These are phyloP conservation scores for Pterocles burchelli DNA, from an alignment of 2,113 vertebrate species.

Conservation along the genomic window DNA sequence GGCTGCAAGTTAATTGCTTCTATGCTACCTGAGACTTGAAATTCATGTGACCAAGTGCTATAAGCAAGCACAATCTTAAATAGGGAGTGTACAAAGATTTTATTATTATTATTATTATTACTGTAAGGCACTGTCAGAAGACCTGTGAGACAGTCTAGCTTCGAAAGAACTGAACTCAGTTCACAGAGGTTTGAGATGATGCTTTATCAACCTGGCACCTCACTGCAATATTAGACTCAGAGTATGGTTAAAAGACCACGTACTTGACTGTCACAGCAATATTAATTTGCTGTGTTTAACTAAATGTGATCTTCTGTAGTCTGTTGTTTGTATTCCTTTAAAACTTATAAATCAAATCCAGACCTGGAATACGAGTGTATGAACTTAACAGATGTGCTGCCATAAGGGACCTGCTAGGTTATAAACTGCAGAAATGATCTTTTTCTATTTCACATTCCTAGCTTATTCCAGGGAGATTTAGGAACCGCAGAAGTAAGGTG, in stretches of 20 bases:
- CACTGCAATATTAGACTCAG: not conserved
- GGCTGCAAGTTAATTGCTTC: constrained; percentile 22
- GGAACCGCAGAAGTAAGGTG: constrained; percentile 16
- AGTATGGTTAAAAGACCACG: constrained; percentile 20
- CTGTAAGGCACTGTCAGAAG: constrained; percentile 34
- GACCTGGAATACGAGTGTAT: constrained; percentile 55
- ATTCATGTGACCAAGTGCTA: not conserved
- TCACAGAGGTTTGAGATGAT: constrained; percentile 36
- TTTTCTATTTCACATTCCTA: constrained; percentile 56
- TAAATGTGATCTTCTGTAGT: constrained; percentile 31
- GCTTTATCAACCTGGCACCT: constrained; percentile 17
- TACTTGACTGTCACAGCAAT: constrained; percentile 6
- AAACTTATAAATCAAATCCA: constrained; percentile 72
- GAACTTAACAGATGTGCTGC: constrained; percentile 73
- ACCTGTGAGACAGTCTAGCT: not conserved
- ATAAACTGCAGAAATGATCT: constrained; percentile 70
- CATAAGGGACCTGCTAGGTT: constrained; percentile 68
- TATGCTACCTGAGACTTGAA: not conserved
- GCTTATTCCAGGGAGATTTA: constrained; percentile 53
- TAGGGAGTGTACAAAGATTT: not conserved
- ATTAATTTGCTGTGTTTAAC: constrained; percentile 61
- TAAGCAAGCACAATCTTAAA: constrained; percentile 1
- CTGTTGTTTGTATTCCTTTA: constrained; percentile 59
- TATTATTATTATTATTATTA: constrained; percentile 57
- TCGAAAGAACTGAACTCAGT: not conserved